These are phyloP conservation scores for Dicyrtomina minuta DNA, from an alignment of 2,888 invertebrate species.

Conservation along the genomic window DNA sequence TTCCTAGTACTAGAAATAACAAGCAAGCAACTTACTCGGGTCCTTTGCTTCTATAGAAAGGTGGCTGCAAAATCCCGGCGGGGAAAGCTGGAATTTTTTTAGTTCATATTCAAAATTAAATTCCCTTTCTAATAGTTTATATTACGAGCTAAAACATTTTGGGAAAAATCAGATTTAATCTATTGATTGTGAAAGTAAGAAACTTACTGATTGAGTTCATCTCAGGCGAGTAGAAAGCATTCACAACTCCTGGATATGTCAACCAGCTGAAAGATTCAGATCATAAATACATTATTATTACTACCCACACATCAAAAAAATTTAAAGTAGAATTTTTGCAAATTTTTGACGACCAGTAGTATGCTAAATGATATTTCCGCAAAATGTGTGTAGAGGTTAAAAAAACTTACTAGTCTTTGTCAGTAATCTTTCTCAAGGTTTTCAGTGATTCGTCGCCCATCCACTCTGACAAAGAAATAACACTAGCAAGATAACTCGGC, in stretches of 20 bases:
- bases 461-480: slow-evolving; percentile 27
- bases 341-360: neutral
- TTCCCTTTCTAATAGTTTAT: no score
- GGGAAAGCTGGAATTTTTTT: slow-evolving; percentile 68
- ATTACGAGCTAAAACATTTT: no score
- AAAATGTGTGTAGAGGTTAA: neutral
- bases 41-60: slow-evolving; percentile 74
- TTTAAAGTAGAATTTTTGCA: neutral
- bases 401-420: slow-evolving; percentile 39
- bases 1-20: neutral
- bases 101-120: neutral
- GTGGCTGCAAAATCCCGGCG: slow-evolving; percentile 77
- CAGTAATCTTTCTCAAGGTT: slow-evolving; percentile 32
- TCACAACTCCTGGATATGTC: slow-evolving; percentile 66
- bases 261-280: slow-evolving; percentile 45
- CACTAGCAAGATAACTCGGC: slow-evolving; percentile 22
- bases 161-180: no score
- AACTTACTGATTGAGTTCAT: slow-evolving; percentile 72
- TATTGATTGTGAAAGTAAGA: no score
- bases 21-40: slow-evolving; percentile 29
- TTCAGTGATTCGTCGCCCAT: slow-evolving; percentile 32
- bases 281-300: slow-evolving; percentile 7
- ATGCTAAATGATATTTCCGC: no score
- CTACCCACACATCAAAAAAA: neutral
- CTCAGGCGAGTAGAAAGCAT: slow-evolving; percentile 71